Conservation (phyloP, 2,113 vertebrate genomes). For the Chitala chitala region DNA sequence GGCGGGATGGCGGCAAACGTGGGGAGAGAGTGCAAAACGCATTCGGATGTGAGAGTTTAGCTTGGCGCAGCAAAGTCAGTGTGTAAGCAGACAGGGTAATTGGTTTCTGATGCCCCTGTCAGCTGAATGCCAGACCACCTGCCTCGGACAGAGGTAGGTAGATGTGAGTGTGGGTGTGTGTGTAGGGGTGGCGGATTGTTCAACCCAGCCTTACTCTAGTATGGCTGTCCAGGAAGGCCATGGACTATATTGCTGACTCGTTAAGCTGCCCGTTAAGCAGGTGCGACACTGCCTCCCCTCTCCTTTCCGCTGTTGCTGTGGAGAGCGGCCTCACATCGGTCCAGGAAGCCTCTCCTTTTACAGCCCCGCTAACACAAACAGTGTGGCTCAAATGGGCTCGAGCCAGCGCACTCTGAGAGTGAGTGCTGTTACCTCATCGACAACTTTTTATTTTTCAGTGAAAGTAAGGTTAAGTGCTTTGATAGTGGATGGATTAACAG, state of each 20-base stretch:
- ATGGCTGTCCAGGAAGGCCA: not conserved
- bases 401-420: constrained; percentile 34
- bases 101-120: constrained; percentile 71
- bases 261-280: not conserved
- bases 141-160: constrained; percentile 38
- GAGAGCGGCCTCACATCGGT: constrained; percentile 10
- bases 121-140: constrained; percentile 72
- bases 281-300: not conserved
- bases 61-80: constrained; percentile 59
- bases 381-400: constrained; percentile 24
- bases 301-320: not conserved
- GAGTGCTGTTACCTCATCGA: constrained; percentile 38
- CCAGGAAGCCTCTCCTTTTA: constrained; percentile 30
- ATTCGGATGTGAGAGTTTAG: constrained; percentile 63
- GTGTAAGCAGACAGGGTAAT: constrained; percentile 65
- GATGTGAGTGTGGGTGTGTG: too few relatives aligned
- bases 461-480: too few relatives aligned
- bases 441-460: constrained; percentile 8
- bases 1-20: constrained; percentile 13
- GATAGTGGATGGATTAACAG: too few relatives aligned
- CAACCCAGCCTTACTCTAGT: constrained; percentile 21
- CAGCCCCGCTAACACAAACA: constrained; percentile 44
- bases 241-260: not conserved
- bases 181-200: constrained; percentile 30
- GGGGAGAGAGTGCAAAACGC: constrained; percentile 49